Evolutionary conservation across 2,113 vertebrate genomes (phyloP).

Genomic region (Cricetomys ansorgei): DNA sequence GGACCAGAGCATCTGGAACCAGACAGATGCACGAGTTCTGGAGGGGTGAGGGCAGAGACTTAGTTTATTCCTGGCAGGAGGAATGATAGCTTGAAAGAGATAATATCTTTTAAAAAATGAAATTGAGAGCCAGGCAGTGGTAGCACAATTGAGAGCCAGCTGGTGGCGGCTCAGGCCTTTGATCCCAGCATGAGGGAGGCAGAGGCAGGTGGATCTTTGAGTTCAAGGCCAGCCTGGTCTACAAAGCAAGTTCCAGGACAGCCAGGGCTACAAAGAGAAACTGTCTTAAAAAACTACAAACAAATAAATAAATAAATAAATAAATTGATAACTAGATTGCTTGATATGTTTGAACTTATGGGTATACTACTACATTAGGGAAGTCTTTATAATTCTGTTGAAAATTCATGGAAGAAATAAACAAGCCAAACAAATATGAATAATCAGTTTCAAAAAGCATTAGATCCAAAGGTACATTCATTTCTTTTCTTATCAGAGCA

Average conservation of each 20-base stretch:
- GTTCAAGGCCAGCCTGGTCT: too few species aligned
- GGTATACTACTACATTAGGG: not conserved
- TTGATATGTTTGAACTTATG: not conserved
- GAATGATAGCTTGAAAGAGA: not conserved
- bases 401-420: not conserved
- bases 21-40: not conserved
- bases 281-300: too few species aligned
- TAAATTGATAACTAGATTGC: not conserved
- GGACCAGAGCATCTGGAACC: not conserved
- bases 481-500: not conserved
- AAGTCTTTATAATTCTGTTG: not conserved
- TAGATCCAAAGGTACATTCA: not conserved
- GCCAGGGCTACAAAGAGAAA: too few species aligned
- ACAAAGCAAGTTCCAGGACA: too few species aligned
- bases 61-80: rapidly evolving
- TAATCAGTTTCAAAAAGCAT: not conserved
- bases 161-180: too few species aligned
- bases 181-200: too few species aligned
- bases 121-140: too few species aligned
- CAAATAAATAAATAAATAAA: too few species aligned
- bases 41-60: rapidly evolving
- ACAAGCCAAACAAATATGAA: not conserved
- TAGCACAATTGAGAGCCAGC: too few species aligned
- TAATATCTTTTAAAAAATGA: not conserved
- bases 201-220: too few species aligned